A percentile compares a stretch with the other conserved stretches of the same genome.
These are phyloP conservation scores for Dunckerocampus dactyliophorus DNA, from an alignment of 2,113 vertebrate species.

Conservation along the genomic window DNA sequence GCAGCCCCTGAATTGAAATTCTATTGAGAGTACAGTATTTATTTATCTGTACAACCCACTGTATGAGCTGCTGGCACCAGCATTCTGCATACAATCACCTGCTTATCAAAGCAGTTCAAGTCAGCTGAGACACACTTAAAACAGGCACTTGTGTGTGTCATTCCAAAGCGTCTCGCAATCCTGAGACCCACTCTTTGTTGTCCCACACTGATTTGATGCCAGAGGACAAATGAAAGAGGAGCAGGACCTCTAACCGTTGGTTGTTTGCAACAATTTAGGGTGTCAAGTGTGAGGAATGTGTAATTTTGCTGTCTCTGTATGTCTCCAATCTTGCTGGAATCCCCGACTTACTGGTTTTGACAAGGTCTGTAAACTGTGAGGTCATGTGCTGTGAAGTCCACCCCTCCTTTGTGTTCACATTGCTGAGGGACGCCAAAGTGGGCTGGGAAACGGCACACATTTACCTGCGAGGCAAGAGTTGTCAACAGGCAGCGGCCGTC, in stretches of 20 bases:
- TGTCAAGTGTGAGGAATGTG: conserved; percentile 33
- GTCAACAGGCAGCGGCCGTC: conserved; percentile 29
- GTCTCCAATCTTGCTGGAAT: conserved; percentile 46
- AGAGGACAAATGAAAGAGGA: conserved; percentile 38
- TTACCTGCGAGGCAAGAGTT: conserved; percentile 44
- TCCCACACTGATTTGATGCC: conserved; percentile 7
- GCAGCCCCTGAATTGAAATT: too few species aligned
- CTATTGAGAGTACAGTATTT: too few species aligned
- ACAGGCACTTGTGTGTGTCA: background rate
- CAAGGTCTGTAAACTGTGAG: conserved; percentile 34
- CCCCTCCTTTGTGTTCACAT: conserved; percentile 27
- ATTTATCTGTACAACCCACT: too few species aligned
- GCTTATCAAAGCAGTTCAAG: too few species aligned
- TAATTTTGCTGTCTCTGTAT: conserved; percentile 54
- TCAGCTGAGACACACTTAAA: too few species aligned
- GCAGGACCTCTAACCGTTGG: conserved; percentile 12
- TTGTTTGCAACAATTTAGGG: conserved; percentile 36
- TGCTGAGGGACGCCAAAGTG: conserved; percentile 13
- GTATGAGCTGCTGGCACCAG: too few species aligned
- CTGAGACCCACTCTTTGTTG: conserved; percentile 6
- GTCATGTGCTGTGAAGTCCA: conserved; percentile 29
- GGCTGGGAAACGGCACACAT: conserved; percentile 13
- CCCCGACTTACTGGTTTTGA: conserved; percentile 48
- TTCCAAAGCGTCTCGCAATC: background rate
- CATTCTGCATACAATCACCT: too few species aligned